Base-by-base conservation (phyloP, 2,113 vertebrate species). In the Rhinichthys klamathensis region DNA sequence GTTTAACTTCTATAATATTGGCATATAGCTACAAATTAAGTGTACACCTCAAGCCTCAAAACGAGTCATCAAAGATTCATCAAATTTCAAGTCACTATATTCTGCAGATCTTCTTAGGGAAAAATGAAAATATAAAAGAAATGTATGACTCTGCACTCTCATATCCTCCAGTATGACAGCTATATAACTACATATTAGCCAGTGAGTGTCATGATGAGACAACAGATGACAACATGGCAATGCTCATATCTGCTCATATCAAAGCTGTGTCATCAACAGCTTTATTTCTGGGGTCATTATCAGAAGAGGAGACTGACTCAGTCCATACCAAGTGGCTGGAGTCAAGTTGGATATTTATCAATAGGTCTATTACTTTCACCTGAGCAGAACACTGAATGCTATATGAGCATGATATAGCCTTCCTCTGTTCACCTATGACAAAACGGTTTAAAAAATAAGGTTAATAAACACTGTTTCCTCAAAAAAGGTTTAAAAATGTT, bases 261-360 rank as follows among this genome's bases (percentile, higher is more conserved):
- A 30, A 30, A 30, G 30, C 77, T 49, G 69, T 76, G 82, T 85
- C 88, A 84, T 49, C 35, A 86, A 32, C 80, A 82, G 73, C 58
- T 61, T 89, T 82, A 65, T 84, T 65, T 60, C 80, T 10, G 27
- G 41, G 60, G 69, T 67, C 82, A 82, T 79, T 82, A 86, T 88
- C 82, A 70, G 46, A 32, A 81, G 15, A 74, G 80, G 21, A 41
- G 23, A 81, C 41, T 3, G 70, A 51, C 32, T 54, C 30, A 38
- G 6, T 56, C 74, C 67, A 72, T 58, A 80, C 65, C 84, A 74
- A 83, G 73, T 49, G 75, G 82, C 67, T 80, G 73, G 65, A 78
- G 54, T 60, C 54, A 63, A 63, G 54, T 44, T 35, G 51, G 80
- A 82, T 72, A 38, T 85, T 61, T 77, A 79, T 77, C 58, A 38